A percentile compares a stretch with the other conserved stretches of the same genome.
phyloP scores from a whole-genome alignment of 2,888 invertebrate genomes.

The Listrodromus nycthemerus region DNA sequence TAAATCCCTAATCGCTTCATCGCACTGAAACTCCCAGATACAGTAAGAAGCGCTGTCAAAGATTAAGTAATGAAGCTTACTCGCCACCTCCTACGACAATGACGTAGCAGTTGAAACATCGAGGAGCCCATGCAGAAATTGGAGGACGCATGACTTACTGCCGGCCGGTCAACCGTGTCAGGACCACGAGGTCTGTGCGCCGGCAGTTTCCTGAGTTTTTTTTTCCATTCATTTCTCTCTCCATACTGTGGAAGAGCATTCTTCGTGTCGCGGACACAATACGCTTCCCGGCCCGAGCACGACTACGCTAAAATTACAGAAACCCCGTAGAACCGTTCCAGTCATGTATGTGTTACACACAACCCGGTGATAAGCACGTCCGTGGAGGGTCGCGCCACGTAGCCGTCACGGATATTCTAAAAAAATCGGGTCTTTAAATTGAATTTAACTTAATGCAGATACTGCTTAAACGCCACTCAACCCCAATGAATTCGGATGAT shows the following conservation, averaged over 20 bases:
- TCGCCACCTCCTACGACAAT: no score
- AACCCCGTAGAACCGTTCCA: neutral
- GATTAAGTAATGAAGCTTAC: no score
- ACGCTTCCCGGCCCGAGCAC: constrained; percentile 27
- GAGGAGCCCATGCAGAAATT: constrained; percentile 17
- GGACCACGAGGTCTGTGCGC: constrained; percentile 23
- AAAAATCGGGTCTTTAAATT: neutral
- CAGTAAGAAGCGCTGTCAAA: no score
- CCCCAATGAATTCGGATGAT: no score
- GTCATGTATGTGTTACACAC: neutral
- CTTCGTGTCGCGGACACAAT: constrained; percentile 46
- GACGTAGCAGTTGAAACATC: no score
- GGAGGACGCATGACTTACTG: constrained; percentile 40
- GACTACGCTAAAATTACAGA: neutral
- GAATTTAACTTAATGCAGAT: neutral
- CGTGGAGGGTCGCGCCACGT: neutral
- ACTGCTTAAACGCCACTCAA: no score
- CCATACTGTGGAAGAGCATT: constrained; percentile 29
- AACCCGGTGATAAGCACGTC: neutral
- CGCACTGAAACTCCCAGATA: no score
- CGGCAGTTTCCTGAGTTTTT: constrained; percentile 17
- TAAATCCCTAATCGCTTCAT: no score
- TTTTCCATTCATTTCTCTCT: neutral
- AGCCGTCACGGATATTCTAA: neutral
- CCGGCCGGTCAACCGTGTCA: constrained; percentile 48